Evolutionary conservation across 2,113 vertebrate genomes (phyloP), one percentile per base, ranked within the genome.

Genomic region (Xerus inauris): DNA sequence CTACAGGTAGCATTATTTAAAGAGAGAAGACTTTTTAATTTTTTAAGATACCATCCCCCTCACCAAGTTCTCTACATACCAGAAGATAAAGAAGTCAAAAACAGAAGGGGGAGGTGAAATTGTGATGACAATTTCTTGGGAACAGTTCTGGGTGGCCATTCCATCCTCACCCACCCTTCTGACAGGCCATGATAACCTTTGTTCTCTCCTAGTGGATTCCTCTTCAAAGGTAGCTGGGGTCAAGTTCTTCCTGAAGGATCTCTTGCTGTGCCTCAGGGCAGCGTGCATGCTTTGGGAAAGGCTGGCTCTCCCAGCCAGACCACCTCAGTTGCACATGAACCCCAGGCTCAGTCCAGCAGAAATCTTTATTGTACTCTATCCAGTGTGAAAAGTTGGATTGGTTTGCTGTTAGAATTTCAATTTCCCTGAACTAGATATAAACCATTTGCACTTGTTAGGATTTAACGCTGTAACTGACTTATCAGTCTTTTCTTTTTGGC

Each of bases 361-460:
- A 28, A 49, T 45, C 69, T 82, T 69, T 40, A 42, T 87, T 72
- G 17, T 59, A n/a, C 54, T 94, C 65, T 67, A 93, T 93, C 22
- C 67, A 86, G 20, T 84, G 76, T 84, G 83, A 96, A 89, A 97
- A 80, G 42, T 94, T 90, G 69, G 65, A 57, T 71, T 24, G 30
- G 13, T 82, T 92, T 96, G 47, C 42, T 79, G 16, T 84, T 92
- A 57, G 71, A 90, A 84, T 95, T 89, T 95, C 80, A 69, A 5
- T 87, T 95, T 94, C 51, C 26, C 84, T 95, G 75, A 80, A 94
- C 84, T 65, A 88, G 80, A 94, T 57, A 64, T 22, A 80, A 92
- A 54, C 89, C n/a, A 26, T 97, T 97, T 94, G 62, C 82, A 47
- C 82, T 98, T 91, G 72, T 84, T 82, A 77, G 32, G 38, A 88